These are phyloP conservation scores for Noctua pronuba DNA, from an alignment of 2,888 invertebrate species.

Conservation along the genomic window DNA sequence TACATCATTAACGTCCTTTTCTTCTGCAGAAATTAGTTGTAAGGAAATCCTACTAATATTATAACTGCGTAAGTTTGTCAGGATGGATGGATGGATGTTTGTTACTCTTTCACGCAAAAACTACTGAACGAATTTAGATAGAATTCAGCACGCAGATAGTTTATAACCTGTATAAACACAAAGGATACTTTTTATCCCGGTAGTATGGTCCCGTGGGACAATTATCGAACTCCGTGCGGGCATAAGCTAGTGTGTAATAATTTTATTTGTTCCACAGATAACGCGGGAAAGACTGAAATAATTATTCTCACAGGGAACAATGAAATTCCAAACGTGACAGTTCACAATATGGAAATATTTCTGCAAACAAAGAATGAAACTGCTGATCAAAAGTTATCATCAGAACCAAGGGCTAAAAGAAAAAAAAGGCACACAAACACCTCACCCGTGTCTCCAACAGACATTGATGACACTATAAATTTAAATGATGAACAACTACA, in stretches of 20 bases:
- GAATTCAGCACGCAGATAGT: too few species aligned
- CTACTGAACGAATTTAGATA: too few species aligned
- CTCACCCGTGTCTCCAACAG: constrained; percentile 15
- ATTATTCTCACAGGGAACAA: constrained; percentile 76
- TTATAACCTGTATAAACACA: too few species aligned
- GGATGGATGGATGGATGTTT: too few species aligned
- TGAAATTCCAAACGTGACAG: constrained; percentile 75
- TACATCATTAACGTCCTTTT: background rate
- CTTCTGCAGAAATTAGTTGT: background rate
- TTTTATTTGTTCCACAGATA: constrained; percentile 70
- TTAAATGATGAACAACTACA: constrained; percentile 74
- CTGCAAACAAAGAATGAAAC: constrained; percentile 76
- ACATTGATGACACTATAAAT: constrained; percentile 60
- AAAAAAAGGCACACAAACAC: constrained; percentile 71
- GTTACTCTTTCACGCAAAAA: too few species aligned
- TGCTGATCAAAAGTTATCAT: constrained; percentile 13
- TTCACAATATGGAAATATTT: constrained; percentile 74
- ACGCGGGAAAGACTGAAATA: constrained; percentile 75
- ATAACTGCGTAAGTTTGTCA: too few species aligned
- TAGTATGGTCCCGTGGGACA: too few species aligned
- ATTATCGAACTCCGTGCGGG: too few species aligned
- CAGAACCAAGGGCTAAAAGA: constrained; percentile 63
- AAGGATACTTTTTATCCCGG: too few species aligned
- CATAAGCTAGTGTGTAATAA: too few species aligned
- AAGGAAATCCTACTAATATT: too few species aligned